These are phyloP conservation scores for Danio choprae DNA, from an alignment of 2,797 vertebrate species.

Conservation along the genomic window DNA sequence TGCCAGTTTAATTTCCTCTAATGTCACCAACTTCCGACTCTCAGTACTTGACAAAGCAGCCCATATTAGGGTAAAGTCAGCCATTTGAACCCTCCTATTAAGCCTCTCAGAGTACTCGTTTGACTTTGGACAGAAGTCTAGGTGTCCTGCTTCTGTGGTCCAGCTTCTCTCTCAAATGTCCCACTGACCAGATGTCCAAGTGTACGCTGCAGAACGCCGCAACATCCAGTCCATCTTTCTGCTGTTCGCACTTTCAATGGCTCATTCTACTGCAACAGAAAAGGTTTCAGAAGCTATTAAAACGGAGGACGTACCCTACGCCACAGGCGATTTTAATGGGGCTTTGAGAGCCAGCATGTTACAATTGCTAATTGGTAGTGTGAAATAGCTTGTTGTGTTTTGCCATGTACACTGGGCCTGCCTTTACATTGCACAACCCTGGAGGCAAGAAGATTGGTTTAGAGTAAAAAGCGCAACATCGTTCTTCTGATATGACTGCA, in stretches of 20 bases:
- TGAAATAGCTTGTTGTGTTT: constrained; percentile 56
- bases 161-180: constrained; percentile 54
- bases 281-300: constrained; percentile 46
- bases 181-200: constrained; percentile 56
- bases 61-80: constrained; percentile 38
- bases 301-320: constrained; percentile 44
- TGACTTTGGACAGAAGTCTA: constrained; percentile 51
- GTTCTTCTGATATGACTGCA: constrained; percentile 37
- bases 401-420: constrained; percentile 42
- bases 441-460: constrained; percentile 47
- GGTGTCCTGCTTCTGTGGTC: constrained; percentile 39
- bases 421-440: constrained; percentile 47
- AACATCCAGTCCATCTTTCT: constrained; percentile 48
- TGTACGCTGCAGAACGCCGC: constrained; percentile 34
- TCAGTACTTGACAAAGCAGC: constrained; percentile 24
- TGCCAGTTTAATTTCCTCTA: constrained; percentile 48
- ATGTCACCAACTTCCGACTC: constrained; percentile 30
- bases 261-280: constrained; percentile 47
- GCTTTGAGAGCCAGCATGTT: constrained; percentile 56
- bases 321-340: constrained; percentile 53
- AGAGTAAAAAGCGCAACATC: constrained; percentile 29
- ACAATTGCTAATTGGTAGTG: constrained; percentile 53
- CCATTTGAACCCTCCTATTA: constrained; percentile 46
- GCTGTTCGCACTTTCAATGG: constrained; percentile 42
- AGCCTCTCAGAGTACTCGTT: constrained; percentile 48